A percentile compares a stretch with the other conserved stretches of the same genome.
phyloP scores from a whole-genome alignment of 1,140 invertebrate genomes.

The Homarus americanus region DNA sequence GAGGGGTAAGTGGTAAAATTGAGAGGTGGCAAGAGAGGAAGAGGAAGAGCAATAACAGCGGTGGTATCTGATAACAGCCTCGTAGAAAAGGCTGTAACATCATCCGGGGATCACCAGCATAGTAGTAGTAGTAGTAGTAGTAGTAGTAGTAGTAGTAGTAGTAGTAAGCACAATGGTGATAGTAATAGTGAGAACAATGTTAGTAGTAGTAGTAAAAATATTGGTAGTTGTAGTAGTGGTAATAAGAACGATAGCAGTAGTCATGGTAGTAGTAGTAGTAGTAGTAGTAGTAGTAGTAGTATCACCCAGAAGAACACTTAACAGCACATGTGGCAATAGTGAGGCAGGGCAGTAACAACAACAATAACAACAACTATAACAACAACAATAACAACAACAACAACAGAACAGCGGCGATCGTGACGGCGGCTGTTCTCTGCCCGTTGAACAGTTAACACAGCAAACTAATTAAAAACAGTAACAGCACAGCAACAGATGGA shows the following conservation, averaged over 20 bases:
- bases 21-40: neutral
- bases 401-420: no score
- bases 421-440: no score
- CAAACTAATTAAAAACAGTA: no score
- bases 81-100: no score
- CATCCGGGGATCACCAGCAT: neutral
- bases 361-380: no score
- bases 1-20: no score
- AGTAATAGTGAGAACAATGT: neutral
- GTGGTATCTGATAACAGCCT: neutral
- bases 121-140: neutral
- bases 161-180: neutral
- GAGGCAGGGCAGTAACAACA: neutral
- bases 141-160: neutral
- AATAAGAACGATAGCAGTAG: neutral
- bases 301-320: neutral
- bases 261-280: neutral
- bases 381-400: no score
- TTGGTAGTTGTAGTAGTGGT: neutral
- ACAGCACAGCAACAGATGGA: neutral
- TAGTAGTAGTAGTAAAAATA: neutral
- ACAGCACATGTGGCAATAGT: neutral
- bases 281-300: neutral
- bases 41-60: neutral
- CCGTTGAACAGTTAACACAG: no score